Evolutionary conservation across 2,113 vertebrate genomes (phyloP).

Genomic region (Rhinolophus sinicus): DNA sequence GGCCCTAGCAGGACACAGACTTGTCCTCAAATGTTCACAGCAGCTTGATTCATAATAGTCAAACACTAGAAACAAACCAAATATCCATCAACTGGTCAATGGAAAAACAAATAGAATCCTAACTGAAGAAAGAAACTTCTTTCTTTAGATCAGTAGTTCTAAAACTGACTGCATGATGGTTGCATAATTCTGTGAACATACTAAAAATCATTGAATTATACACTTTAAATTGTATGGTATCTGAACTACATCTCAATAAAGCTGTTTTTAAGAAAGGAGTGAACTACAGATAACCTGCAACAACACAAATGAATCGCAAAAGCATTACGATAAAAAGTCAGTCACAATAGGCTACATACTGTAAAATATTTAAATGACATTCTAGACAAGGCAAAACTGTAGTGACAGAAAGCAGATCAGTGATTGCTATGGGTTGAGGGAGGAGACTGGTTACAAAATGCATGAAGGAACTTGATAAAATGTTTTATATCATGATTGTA

Average conservation of each 20-base stretch:
- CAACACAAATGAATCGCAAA: not conserved
- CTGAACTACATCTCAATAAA: not conserved
- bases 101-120: not conserved
- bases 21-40: not conserved
- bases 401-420: not conserved
- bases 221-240: not conserved
- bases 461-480: not conserved
- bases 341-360: not conserved
- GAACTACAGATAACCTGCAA: not conserved
- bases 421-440: not conserved
- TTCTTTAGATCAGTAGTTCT: not conserved
- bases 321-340: not conserved
- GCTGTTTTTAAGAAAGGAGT: not conserved
- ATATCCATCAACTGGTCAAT: not conserved
- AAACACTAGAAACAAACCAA: not conserved
- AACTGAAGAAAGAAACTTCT: not conserved
- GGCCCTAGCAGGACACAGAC: not conserved
- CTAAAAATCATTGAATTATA: not conserved
- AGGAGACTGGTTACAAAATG: not conserved
- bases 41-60: not conserved
- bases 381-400: not conserved
- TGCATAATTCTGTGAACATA: not conserved
- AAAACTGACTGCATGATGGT: not conserved
- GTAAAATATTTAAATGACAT: not conserved
- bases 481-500: not conserved